Base-by-base conservation (phyloP, 2,888 invertebrate species). In the Drosophila siamana region DNA sequence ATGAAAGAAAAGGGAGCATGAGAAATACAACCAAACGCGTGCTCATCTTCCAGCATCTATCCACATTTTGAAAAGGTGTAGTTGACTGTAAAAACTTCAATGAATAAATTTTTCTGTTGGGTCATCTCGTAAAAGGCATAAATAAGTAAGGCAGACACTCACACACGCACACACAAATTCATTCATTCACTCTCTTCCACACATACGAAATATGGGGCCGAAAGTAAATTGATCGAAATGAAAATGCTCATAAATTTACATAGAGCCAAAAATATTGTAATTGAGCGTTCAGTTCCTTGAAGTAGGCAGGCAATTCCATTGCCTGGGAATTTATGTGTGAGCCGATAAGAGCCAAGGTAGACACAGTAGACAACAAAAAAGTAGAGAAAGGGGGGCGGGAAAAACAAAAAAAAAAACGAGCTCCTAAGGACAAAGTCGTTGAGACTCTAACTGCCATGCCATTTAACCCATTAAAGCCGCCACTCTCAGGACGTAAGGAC, bases 41-140 rank as follows among this genome's bases (percentile, higher is more conserved):
- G 78, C 63, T 78, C 75, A 74, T 75, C 84, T 69, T 65, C 55
- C n/a, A n/a, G n/a, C n/a, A n/a, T n/a, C n/a, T n/a, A 69, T 75
- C 63, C 81, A 73, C 75, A 79, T 76, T 54, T 54, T 85, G 73
- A 88, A 88, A 80, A 88, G 89, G 89, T 87, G 89, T 88, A 87
- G 89, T 87, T 83, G 89, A 89, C 87, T 89, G 88, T 86, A 88
- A 87, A 84, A 87, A 87, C 88, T 87, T 87, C 80, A 89, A 87
- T 87, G 87, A 87, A 87, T 87, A 88, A 89, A 89, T 87, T 88
- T 85, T 81, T 74, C 52, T 61, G 52, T 75, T 74, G 78, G 79
- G 74, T 65, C 64, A 74, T 69, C 55, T 86, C 56, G 55, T 74
- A 80, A 73, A 82, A 76, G 77, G 69, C 88, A 83, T 83, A 87